Evolutionary conservation across 2,797 vertebrate species (phyloP).

Genomic region (Alca torda): DNA sequence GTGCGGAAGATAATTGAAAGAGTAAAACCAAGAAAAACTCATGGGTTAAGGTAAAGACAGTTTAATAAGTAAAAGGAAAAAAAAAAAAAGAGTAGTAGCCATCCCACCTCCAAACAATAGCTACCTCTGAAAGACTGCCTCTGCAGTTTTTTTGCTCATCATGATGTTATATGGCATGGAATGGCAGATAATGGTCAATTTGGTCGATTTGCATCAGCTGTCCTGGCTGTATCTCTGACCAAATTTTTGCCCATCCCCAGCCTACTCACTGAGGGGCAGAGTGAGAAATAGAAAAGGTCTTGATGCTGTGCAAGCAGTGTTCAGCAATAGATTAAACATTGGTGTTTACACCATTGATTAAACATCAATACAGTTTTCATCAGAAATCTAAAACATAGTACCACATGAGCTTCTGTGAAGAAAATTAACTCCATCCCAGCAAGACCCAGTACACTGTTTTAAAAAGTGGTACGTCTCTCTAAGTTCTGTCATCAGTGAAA

Average conservation of each 20-base stretch:
- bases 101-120: neutral
- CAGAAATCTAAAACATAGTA: neutral
- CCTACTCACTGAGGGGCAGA: neutral
- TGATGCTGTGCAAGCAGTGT: neutral
- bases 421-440: neutral
- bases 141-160: neutral
- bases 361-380: neutral
- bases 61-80: neutral
- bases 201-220: neutral
- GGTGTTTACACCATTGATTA: neutral
- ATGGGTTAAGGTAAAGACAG: neutral
- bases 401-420: neutral
- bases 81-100: neutral
- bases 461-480: neutral
- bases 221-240: neutral
- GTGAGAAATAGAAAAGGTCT: neutral
- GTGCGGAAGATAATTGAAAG: neutral
- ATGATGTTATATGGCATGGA: neutral
- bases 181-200: neutral
- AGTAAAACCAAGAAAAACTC: neutral
- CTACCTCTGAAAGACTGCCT: neutral
- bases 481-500: neutral
- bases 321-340: neutral
- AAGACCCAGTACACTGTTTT: neutral
- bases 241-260: neutral